These are phyloP conservation scores for Cheirogaleus major DNA, from an alignment of 2,797 vertebrate genomes.

Conservation along the genomic window DNA sequence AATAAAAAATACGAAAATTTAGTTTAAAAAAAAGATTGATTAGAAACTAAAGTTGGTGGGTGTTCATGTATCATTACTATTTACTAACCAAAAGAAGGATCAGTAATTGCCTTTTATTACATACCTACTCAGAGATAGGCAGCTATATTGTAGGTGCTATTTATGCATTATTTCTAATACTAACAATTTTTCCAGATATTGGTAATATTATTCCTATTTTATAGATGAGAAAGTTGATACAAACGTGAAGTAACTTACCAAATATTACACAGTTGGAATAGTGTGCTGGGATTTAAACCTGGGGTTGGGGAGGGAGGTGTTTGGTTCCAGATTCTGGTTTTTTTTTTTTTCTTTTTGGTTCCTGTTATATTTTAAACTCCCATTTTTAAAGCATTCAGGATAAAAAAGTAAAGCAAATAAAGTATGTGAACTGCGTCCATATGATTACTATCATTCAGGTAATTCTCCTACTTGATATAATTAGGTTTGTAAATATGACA, in stretches of 20 bases:
- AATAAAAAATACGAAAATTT: not conserved
- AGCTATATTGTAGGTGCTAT: not conserved
- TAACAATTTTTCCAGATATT: not conserved
- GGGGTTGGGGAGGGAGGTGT: too few relatives aligned
- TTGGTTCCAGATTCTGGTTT: not conserved
- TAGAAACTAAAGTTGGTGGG: not conserved
- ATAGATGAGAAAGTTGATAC: not conserved
- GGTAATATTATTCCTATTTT: not conserved
- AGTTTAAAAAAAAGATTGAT: not conserved
- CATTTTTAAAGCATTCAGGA: constrained; percentile 26
- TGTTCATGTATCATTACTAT: not conserved
- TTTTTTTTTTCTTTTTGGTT: not conserved
- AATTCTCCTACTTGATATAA: constrained; percentile 56
- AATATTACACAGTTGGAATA: not conserved
- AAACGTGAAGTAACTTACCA: not conserved
- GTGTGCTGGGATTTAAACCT: not conserved
- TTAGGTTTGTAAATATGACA: constrained; percentile 68
- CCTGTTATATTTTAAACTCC: constrained; percentile 26
- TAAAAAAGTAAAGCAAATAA: constrained; percentile 9
- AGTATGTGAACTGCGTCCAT: constrained; percentile 34
- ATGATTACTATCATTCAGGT: constrained; percentile 61
- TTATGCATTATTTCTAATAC: not conserved
- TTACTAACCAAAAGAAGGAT: not conserved
- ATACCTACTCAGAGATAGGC: not conserved
- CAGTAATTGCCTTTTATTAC: not conserved